Conservation (phyloP, 2,888 invertebrate species). For the Lasioglossum morio region DNA sequence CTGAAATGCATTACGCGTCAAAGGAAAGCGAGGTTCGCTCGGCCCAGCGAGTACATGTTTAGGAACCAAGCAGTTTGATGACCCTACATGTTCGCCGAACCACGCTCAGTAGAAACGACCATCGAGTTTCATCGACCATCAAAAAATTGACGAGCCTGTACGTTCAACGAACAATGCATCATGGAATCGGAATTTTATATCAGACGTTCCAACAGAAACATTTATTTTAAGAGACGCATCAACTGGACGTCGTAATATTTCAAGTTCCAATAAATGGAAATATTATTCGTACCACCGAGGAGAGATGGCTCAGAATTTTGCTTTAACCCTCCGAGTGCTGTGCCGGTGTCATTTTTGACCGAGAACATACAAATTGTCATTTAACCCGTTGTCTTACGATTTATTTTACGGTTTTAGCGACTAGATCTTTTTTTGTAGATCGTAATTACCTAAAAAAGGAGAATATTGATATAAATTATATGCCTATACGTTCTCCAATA, state of each 20-base stretch:
- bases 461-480: no score
- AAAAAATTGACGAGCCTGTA: slow-evolving; percentile 2
- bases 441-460: no score
- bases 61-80: slow-evolving; percentile 12
- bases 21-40: slow-evolving; percentile 8
- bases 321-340: no score
- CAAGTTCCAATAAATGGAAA: not conserved
- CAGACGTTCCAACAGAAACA: not conserved
- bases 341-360: no score
- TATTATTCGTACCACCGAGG: not conserved
- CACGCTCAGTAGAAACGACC: not conserved
- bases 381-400: no score
- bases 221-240: not conserved
- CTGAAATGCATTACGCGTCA: slow-evolving; percentile 9
- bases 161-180: not conserved
- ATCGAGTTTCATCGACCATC: not conserved
- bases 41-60: slow-evolving; percentile 2
- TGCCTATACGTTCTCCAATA: no score
- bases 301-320: not conserved
- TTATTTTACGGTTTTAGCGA: no score
- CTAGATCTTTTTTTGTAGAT: no score
- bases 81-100: slow-evolving; percentile 6
- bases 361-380: no score
- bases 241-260: not conserved
- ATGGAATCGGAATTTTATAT: not conserved